A percentile compares a stretch with the other conserved stretches of the same genome.
Conservation (phyloP, 2,888 invertebrate species). For the Allophyes oxyacanthae region DNA sequence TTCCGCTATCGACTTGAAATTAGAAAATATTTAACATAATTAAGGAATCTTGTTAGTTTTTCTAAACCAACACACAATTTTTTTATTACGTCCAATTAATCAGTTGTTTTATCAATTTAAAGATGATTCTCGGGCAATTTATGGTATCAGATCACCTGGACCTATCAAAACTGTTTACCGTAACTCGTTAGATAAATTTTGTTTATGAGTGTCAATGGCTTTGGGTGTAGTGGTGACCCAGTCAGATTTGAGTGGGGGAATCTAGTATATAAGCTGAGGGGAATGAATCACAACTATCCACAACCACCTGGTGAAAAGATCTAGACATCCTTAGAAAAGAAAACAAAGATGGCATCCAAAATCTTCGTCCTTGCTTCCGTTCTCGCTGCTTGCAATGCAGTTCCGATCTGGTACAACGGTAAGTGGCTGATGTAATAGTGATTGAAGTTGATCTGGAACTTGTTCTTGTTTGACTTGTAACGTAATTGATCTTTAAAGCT, state of each 20-base stretch:
- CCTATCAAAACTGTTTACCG: constrained; percentile 77
- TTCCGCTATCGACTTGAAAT: constrained; percentile 24
- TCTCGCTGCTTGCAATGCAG: constrained; percentile 69
- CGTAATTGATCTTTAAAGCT: constrained; percentile 5
- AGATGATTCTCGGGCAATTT: constrained; percentile 66
- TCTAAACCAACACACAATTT: constrained; percentile 23
- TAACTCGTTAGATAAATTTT: constrained; percentile 75
- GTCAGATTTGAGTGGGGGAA: constrained; percentile 75
- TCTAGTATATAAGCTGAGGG: constrained; percentile 81
- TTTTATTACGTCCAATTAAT: constrained; percentile 61
- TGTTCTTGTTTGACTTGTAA: background rate
- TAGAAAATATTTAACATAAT: constrained; percentile 39
- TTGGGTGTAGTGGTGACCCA: constrained; percentile 74
- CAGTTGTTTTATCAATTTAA: constrained; percentile 54
- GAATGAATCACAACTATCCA: constrained; percentile 79
- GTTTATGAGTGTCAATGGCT: constrained; percentile 81
- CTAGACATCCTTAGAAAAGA: constrained; percentile 62
- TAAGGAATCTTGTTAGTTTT: constrained; percentile 31
- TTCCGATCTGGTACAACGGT: constrained; percentile 69
- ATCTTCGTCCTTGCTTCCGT: constrained; percentile 69
- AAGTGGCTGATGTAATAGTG: constrained; percentile 38
- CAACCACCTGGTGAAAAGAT: constrained; percentile 74
- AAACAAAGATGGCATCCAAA: constrained; percentile 74
- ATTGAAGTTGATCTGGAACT: constrained; percentile 9
- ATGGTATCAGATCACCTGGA: constrained; percentile 70